A percentile compares a stretch with the other conserved stretches of the same genome.
Conservation (phyloP, 2,888 invertebrate genomes). For the Sicus ferrugineus region DNA sequence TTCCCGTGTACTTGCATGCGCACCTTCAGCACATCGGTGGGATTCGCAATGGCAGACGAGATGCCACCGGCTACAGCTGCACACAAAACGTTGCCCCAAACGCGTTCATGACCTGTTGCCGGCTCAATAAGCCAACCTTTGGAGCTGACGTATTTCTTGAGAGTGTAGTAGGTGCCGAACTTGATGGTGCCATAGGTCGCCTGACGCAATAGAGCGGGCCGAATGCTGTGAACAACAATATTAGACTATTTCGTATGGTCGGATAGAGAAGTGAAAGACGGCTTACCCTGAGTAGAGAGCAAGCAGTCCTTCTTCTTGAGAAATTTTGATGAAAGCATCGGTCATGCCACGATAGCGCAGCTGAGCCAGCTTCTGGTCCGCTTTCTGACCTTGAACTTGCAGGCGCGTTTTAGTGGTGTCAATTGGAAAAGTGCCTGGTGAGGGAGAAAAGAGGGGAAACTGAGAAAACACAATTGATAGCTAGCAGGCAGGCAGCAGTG, state of each 20-base stretch:
- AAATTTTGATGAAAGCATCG: conserved; percentile 88
- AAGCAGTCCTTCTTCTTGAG: conserved; percentile 83
- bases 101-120: conserved; percentile 66
- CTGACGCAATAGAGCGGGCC: conserved; percentile 91
- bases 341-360: conserved; percentile 89
- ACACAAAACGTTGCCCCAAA: conserved; percentile 80
- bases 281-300: conserved; percentile 86
- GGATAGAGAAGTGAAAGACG: not conserved
- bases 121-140: conserved; percentile 64
- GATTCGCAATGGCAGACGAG: conserved; percentile 94
- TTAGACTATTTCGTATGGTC: not conserved
- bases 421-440: conserved; percentile 91
- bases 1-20: conserved; percentile 81
- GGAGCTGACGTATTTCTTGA: conserved; percentile 76
- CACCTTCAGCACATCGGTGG: conserved; percentile 95
- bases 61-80: conserved; percentile 77
- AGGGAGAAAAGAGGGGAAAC: conserved; percentile 4
- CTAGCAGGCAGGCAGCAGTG: not conserved
- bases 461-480: conserved; percentile 7
- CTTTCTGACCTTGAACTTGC: conserved; percentile 91
- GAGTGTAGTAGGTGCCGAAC: conserved; percentile 92
- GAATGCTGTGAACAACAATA: conserved; percentile 71
- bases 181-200: conserved; percentile 96
- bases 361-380: conserved; percentile 77
- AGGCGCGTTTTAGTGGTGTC: conserved; percentile 94